Percentiles rank a stretch among this genome's conserved stretches.
These are phyloP conservation scores for Netelia virgata DNA, from an alignment of 2,888 invertebrate genomes.

Conservation along the genomic window DNA sequence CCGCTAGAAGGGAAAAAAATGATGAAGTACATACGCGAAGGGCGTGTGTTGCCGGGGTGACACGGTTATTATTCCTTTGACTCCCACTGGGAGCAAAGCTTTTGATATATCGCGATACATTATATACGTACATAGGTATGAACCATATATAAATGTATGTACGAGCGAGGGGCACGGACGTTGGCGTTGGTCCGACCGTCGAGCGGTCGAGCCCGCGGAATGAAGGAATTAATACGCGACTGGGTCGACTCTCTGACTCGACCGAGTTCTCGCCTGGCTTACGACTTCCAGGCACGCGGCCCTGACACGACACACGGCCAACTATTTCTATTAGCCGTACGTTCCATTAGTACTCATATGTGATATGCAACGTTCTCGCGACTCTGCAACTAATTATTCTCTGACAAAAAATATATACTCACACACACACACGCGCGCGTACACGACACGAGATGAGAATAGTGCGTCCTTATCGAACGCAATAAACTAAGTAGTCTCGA, in stretches of 20 bases:
- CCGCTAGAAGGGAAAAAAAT: constrained; percentile 42
- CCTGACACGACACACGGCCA: constrained; percentile 57
- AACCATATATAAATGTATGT: constrained; percentile 12
- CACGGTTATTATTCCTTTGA: constrained; percentile 54
- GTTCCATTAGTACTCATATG: constrained; percentile 37
- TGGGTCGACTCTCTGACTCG: constrained; percentile 36
- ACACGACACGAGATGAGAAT: not conserved
- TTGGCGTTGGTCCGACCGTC: constrained; percentile 19
- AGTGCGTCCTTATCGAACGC: not conserved
- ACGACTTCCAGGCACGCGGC: constrained; percentile 64
- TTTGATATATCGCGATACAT: constrained; percentile 54
- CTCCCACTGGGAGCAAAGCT: constrained; percentile 16
- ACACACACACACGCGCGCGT: too few relatives aligned
- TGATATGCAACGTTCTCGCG: constrained; percentile 36
- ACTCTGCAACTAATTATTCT: constrained; percentile 14
- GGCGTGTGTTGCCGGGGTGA: constrained; percentile 36
- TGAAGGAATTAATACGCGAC: constrained; percentile 66
- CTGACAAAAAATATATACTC: constrained; percentile 4
- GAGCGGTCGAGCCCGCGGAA: constrained; percentile 45
- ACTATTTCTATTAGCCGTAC: constrained; percentile 55
- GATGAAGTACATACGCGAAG: constrained; percentile 49
- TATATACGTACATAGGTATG: constrained; percentile 16
- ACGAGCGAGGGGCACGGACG: constrained; percentile 29
- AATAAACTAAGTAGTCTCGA: constrained; percentile 1
- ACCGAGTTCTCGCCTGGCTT: constrained; percentile 49